Evolutionary conservation across 2,888 invertebrate species (phyloP), one percentile per base, ranked within the genome.

Genomic region (Hirtodrosophila confusa): DNA sequence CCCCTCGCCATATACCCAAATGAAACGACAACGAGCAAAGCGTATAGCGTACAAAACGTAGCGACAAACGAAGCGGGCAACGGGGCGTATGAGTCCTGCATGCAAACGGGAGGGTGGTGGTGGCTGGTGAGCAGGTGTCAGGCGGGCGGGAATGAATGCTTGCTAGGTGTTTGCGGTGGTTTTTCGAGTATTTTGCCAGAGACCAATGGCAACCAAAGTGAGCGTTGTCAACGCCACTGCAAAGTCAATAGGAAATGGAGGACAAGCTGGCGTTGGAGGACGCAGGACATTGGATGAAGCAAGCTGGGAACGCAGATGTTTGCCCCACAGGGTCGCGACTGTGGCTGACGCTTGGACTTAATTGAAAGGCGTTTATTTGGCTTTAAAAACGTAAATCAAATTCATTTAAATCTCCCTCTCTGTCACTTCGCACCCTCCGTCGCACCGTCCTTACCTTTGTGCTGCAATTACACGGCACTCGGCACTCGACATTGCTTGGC

Each of bases 341-440:
- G 70, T 62, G 67, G 69, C 68, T 75, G 67, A 49, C 62, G 72
- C 79, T 71, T 67, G 76, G 72, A 89, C 80, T 82, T 88, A 88
- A 87, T 87, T 87, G 89, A 84, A 82, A 89, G 86, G 86, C 84
- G 88, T 87, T 86, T 86, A 86, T 86, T 86, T 86, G 88, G 88
- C 87, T 88, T 88, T 88, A 83, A 88, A 88, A 85, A 86, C 80
- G 86, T 88, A 88, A 89, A 88, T 88, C 87, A 88, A 88, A 88
- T 88, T 89, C 88, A 89, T 88, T 89, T 88, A 88, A 88, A 85
- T 85, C 75, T 49, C 56, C 44, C 62, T 40, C 9, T 3, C 27
- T 10, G 29, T 36, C 54, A 11, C 66, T 3, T 11, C 24, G 12
- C 47, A 9, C 9, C 11, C 17, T 17, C 17, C 17, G 17, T 17